Conservation (phyloP, 2,113 vertebrate species). For the Glaucomys volans region DNA sequence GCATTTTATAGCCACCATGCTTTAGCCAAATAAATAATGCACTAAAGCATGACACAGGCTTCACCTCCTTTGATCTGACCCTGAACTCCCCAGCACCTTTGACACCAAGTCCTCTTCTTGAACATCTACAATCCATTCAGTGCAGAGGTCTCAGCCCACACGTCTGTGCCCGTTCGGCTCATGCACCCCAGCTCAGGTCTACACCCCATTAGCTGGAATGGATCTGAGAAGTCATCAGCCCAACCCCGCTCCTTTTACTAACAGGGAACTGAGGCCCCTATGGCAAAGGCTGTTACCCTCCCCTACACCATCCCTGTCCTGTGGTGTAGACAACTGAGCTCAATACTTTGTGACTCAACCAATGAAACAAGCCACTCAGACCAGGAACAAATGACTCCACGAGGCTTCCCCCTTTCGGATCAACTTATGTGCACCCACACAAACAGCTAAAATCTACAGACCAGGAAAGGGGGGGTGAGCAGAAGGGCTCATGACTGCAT, state of each 20-base stretch:
- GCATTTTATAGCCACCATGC: neutral
- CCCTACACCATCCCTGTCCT: neutral
- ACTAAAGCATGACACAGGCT: neutral
- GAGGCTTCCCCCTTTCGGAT: neutral
- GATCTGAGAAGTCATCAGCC: neutral
- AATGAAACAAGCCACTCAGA: neutral
- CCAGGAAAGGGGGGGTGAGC: too few species aligned
- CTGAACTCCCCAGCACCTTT: neutral
- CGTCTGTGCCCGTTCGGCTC: neutral
- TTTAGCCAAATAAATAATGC: neutral
- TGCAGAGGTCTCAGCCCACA: neutral
- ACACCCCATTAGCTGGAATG: neutral
- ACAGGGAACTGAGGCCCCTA: neutral
- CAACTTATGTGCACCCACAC: neutral
- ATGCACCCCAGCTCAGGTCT: neutral
- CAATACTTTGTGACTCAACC: neutral
- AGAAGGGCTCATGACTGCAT: accelerated
- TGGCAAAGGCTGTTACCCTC: neutral
- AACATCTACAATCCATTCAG: neutral
- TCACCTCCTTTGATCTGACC: neutral
- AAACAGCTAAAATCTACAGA: neutral
- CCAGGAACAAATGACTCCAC: neutral
- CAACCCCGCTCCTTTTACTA: neutral
- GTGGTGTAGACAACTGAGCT: neutral
- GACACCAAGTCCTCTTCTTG: neutral